These are phyloP conservation scores for Agrotis clavis DNA, from an alignment of 2,888 invertebrate genomes.

Conservation along the genomic window DNA sequence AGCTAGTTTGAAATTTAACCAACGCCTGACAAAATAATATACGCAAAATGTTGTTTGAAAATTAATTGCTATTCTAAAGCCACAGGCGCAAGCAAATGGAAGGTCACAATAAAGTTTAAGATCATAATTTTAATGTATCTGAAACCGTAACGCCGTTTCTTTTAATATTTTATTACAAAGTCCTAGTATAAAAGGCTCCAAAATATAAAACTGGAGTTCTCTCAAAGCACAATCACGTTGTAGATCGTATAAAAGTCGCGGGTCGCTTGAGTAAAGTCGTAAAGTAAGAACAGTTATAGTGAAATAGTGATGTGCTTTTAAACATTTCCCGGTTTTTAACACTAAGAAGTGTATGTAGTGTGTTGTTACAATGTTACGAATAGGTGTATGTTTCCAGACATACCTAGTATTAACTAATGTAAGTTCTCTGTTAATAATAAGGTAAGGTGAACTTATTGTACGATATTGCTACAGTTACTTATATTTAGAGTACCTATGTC, in stretches of 20 bases:
- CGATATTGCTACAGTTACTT: no score
- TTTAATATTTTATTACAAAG: conserved; percentile 22
- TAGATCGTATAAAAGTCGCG: conserved; percentile 49
- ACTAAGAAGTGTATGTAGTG: neutral
- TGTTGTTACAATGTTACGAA: no score
- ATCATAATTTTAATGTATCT: conserved; percentile 11
- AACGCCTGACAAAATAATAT: conserved; percentile 18
- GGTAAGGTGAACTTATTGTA: no score
- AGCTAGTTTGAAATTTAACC: no score
- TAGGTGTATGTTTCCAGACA: no score
- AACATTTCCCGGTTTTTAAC: conserved; percentile 5
- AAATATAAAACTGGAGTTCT: conserved; percentile 51
- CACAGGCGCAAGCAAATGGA: conserved; percentile 14
- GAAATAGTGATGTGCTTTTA: conserved; percentile 30
- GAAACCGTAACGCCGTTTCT: conserved; percentile 15
- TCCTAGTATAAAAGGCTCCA: conserved; percentile 14
- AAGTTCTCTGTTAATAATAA: no score
- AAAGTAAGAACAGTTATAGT: conserved; percentile 33
- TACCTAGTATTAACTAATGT: no score
- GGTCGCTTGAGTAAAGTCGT: conserved; percentile 41
- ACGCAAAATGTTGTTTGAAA: neutral
- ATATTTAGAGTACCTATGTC: no score
- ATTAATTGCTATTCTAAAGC: neutral
- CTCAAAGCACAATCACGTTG: conserved; percentile 49
- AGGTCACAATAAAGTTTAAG: neutral